Conservation (phyloP, 35 echinoderm and acorn worm genomes). For the Chiridota heheva region DNA sequence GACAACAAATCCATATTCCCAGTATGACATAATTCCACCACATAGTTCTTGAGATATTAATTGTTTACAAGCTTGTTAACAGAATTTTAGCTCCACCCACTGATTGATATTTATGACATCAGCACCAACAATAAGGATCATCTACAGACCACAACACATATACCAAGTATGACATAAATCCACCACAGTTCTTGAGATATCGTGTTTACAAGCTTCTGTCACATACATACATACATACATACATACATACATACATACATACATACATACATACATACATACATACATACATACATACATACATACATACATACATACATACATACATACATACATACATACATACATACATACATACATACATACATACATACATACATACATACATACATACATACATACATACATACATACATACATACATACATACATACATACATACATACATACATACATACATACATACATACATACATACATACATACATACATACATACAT, state of each 20-base stretch:
- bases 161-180: no score
- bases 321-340: background rate
- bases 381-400: background rate
- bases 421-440: background rate
- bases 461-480: background rate
- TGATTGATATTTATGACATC: no score
- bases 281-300: background rate
- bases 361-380: background rate
- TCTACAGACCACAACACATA: no score
- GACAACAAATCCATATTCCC: no score
- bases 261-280: background rate
- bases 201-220: no score
- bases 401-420: background rate
- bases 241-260: background rate
- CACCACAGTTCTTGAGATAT: no score
- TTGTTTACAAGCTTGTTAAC: no score
- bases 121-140: background rate
- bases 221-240: no score
- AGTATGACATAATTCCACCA: no score
- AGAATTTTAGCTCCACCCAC: no score
- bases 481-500: no score
- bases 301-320: background rate
- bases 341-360: background rate
- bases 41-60: no score
- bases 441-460: background rate